Conservation (phyloP, 2,888 invertebrate genomes). For the Metalampra italica region DNA sequence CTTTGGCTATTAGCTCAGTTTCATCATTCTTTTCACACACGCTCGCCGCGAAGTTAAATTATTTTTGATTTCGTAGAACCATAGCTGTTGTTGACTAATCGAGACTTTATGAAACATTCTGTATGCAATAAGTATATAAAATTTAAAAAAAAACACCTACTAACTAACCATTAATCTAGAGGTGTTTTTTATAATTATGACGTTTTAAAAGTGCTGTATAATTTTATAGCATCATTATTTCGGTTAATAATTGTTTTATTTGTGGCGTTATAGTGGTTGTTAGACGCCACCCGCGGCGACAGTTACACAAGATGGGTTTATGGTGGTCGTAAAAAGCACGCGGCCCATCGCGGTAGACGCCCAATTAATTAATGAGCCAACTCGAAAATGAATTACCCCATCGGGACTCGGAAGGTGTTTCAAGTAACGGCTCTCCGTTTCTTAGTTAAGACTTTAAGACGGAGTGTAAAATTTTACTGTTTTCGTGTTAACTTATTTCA, state of each 20-base stretch:
- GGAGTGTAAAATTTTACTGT: constrained; percentile 46
- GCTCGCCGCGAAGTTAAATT: no score
- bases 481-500: constrained; percentile 13
- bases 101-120: no score
- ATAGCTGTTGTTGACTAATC: no score
- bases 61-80: no score
- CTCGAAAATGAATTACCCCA: constrained; percentile 62
- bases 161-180: no score
- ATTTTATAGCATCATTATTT: constrained; percentile 17
- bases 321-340: constrained; percentile 61
- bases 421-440: constrained; percentile 39
- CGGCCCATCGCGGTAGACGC: constrained; percentile 51
- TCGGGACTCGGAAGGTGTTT: constrained; percentile 48
- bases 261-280: constrained; percentile 25
- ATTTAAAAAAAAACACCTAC: no score
- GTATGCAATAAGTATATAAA: no score
- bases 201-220: background rate
- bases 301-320: constrained; percentile 49
- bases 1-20: no score
- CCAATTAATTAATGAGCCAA: constrained; percentile 71
- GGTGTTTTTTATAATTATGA: no score
- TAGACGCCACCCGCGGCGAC: constrained; percentile 48
- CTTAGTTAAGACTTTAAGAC: constrained; percentile 37
- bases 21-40: no score
- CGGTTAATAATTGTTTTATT: constrained; percentile 9